These are phyloP conservation scores for Hemithea aestivaria DNA, from an alignment of 2,888 invertebrate species.

Conservation along the genomic window DNA sequence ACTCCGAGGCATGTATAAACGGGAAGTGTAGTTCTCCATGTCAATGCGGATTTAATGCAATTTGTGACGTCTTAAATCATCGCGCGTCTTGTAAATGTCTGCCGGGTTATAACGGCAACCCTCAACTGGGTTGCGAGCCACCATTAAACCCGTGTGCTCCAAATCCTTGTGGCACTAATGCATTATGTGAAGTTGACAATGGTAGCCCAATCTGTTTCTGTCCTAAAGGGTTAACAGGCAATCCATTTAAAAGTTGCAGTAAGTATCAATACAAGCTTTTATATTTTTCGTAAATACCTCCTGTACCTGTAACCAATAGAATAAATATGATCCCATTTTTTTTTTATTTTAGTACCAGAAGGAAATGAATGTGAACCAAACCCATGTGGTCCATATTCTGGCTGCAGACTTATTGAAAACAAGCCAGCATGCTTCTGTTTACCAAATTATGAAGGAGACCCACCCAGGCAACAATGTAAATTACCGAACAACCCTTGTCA, in stretches of 20 bases:
- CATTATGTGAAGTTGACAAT: conserved; percentile 90
- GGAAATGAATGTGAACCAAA: conserved; percentile 90
- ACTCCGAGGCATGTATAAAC: conserved; percentile 87
- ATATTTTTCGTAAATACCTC: conserved; percentile 1
- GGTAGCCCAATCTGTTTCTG: conserved; percentile 94
- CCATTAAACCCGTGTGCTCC: conserved; percentile 89
- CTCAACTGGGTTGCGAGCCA: conserved; percentile 83
- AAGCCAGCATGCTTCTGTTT: conserved; percentile 92
- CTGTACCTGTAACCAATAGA: not conserved
- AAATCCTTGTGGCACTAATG: conserved; percentile 92
- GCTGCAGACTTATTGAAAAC: conserved; percentile 86
- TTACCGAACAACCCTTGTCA: conserved; percentile 89
- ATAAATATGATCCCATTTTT: not conserved
- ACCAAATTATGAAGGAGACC: conserved; percentile 91
- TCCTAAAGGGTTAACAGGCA: conserved; percentile 92
- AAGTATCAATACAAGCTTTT: conserved; percentile 66
- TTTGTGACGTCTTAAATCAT: conserved; percentile 90
- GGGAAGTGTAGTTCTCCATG: conserved; percentile 88
- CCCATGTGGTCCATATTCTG: conserved; percentile 90
- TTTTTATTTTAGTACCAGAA: conserved; percentile 86
- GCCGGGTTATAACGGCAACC: conserved; percentile 89
- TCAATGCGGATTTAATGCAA: conserved; percentile 87
- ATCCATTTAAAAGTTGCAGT: conserved; percentile 95
- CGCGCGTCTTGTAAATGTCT: conserved; percentile 89
- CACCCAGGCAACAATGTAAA: conserved; percentile 84